phyloP scores from a whole-genome alignment of 2,888 invertebrate genomes.

The Xanthia icteritia region DNA sequence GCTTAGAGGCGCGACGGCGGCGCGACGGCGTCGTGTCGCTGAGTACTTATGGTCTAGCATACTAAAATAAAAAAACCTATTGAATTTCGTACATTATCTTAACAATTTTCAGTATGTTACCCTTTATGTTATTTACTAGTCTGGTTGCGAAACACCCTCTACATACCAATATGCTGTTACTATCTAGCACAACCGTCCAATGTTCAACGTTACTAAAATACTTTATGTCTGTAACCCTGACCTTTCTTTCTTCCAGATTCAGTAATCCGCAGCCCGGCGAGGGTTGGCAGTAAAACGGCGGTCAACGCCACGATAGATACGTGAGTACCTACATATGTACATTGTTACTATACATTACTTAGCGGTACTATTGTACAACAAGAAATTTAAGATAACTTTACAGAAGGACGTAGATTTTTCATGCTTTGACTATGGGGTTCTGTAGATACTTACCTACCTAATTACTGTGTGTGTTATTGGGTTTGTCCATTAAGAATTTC shows the following conservation, averaged over 20 bases:
- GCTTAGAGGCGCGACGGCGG: too few relatives aligned
- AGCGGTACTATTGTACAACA: background rate
- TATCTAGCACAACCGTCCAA: constrained; percentile 15
- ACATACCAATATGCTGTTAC: constrained; percentile 37
- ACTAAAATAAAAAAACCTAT: background rate
- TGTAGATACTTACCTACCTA: background rate
- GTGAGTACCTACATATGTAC: constrained; percentile 55
- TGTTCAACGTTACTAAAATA: constrained; percentile 44
- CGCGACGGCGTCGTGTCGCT: too few relatives aligned
- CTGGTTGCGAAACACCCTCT: background rate
- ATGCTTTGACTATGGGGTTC: background rate
- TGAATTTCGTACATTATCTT: background rate
- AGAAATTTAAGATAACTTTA: background rate
- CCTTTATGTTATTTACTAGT: background rate
- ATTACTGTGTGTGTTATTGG: too few relatives aligned
- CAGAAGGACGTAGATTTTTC: background rate
- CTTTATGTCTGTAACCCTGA: constrained; percentile 38
- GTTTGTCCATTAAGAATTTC: too few relatives aligned
- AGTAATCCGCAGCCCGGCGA: constrained; percentile 57
- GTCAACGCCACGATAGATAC: constrained; percentile 69
- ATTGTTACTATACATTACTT: constrained; percentile 1
- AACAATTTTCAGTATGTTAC: background rate
- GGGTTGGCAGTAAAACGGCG: constrained; percentile 68
- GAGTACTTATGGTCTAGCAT: too few relatives aligned
- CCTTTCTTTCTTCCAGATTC: constrained; percentile 59